Conservation (phyloP, 2,113 vertebrate genomes). For the Scolopax mira region DNA sequence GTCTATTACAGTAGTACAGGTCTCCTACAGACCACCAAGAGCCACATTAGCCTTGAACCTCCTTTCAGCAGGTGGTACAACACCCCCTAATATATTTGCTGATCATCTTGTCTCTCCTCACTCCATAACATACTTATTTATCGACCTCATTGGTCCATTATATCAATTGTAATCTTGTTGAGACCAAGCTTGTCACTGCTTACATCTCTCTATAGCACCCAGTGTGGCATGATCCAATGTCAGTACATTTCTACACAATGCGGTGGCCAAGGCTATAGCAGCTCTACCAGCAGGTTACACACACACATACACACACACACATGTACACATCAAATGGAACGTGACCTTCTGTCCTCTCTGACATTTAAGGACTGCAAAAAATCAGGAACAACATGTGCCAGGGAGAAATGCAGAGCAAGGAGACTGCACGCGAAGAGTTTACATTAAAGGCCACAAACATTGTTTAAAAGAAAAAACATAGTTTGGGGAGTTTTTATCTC, state of each 20-base stretch:
- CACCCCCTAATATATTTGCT: neutral
- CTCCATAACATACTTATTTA: neutral
- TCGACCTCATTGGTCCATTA: neutral
- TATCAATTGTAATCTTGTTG: neutral
- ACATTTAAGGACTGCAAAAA: neutral
- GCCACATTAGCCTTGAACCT: neutral
- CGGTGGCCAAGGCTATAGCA: rapidly evolving
- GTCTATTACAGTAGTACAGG: neutral
- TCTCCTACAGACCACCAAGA: neutral
- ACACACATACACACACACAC: rapidly evolving
- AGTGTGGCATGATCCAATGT: neutral
- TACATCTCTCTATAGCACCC: neutral
- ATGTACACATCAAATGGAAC: neutral
- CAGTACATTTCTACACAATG: neutral
- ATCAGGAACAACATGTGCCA: neutral
- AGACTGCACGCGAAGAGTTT: neutral
- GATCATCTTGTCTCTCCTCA: neutral
- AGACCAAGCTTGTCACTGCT: neutral
- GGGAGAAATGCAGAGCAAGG: neutral
- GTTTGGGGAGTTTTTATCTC: neutral
- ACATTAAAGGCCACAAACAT: neutral
- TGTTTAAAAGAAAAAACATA: neutral
- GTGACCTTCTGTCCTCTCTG: neutral
- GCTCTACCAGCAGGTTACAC: neutral
- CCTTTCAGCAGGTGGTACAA: neutral